Percentiles rank a stretch among this genome's conserved stretches.
phyloP scores from a whole-genome alignment of 2,888 invertebrate species.

The Callinectes sapidus region DNA sequence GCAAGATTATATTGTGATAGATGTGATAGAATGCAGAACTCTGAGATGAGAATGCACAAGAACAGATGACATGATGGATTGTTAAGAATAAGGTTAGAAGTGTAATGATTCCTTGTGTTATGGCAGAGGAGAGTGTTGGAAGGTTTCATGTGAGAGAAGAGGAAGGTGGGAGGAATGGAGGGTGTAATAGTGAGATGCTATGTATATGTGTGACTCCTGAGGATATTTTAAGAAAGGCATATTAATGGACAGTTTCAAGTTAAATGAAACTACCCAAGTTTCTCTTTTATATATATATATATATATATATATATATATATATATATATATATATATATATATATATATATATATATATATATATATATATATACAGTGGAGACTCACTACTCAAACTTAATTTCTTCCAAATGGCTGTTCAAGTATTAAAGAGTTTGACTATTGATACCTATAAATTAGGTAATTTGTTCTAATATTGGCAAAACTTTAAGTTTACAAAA shows the following conservation, averaged over 20 bases:
- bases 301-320: no score
- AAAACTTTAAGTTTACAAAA: no score
- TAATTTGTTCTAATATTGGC: no score
- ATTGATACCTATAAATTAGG: no score
- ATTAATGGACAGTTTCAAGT: no score
- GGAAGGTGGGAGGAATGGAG: not conserved
- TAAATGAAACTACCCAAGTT: not conserved
- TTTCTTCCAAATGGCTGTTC: no score
- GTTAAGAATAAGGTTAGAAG: not conserved
- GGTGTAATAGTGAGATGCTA: not conserved
- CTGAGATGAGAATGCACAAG: not conserved
- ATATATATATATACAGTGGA: no score
- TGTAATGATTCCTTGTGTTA: not conserved
- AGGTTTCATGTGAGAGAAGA: not conserved
- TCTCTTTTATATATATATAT: no score
- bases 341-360: no score
- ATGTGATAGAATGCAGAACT: not conserved
- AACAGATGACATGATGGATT: not conserved
- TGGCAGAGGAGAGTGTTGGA: not conserved
- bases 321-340: no score
- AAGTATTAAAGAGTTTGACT: no score
- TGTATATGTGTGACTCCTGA: not conserved
- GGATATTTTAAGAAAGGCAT: not conserved
- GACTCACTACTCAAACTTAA: no score
- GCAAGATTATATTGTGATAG: not conserved